Conservation (phyloP, 2,113 vertebrate species). For the Hydrochoerus hydrochaeris region DNA sequence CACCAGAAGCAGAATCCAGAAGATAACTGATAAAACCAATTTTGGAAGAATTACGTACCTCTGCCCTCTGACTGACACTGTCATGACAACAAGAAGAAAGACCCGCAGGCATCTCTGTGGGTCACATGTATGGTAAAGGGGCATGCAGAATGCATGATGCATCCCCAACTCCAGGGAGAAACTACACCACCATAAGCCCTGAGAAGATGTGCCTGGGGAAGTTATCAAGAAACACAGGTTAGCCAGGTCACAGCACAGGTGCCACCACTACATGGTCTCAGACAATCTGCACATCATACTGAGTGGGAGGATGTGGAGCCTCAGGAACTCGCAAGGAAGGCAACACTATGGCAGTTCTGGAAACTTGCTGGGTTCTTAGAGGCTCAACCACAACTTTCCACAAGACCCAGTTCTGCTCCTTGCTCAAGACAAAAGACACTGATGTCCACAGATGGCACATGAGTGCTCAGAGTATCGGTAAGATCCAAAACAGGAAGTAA, state of each 20-base stretch:
- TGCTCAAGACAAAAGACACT: background rate
- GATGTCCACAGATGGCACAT: background rate
- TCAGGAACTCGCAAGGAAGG: background rate
- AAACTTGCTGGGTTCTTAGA: background rate
- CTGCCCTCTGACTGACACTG: background rate
- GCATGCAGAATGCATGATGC: fast-evolving
- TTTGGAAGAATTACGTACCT: background rate
- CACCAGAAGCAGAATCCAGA: background rate
- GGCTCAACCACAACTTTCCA: background rate
- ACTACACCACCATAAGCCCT: background rate
- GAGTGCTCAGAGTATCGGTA: background rate
- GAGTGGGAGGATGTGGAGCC: background rate
- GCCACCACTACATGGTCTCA: background rate
- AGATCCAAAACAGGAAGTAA: background rate
- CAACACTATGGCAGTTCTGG: background rate
- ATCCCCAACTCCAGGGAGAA: fast-evolving
- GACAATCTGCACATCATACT: background rate
- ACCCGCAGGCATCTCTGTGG: fast-evolving
- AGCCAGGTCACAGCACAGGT: background rate
- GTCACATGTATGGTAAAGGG: fast-evolving
- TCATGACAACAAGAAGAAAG: background rate
- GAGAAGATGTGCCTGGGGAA: background rate
- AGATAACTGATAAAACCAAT: fast-evolving
- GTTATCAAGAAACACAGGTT: fast-evolving
- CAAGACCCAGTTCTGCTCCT: background rate